Evolutionary conservation across 2,888 invertebrate species (phyloP).

Genomic region (Hyalella azteca): DNA sequence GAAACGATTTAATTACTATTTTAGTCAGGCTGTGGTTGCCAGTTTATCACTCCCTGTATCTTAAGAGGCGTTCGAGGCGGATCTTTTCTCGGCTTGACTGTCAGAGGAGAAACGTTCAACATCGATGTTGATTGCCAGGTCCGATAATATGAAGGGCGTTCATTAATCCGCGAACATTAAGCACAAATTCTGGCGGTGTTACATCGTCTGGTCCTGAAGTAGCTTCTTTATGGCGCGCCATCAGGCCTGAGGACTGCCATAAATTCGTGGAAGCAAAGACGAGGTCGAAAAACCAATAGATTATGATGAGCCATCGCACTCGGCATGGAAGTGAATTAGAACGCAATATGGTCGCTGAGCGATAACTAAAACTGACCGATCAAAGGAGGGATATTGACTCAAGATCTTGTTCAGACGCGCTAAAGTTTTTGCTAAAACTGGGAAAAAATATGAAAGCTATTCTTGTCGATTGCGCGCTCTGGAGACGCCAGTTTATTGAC

Average conservation of each 20-base stretch:
- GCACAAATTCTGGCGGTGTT: neutral
- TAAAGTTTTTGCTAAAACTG: no score
- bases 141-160: conserved; percentile 7
- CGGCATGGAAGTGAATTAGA: no score
- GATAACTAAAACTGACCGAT: no score
- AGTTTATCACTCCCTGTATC: neutral
- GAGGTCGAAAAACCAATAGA: neutral
- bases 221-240: neutral
- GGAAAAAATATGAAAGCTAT: no score
- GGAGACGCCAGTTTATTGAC: no score
- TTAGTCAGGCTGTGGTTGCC: neutral
- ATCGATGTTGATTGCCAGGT: neutral
- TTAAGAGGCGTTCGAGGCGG: neutral
- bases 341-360: no score
- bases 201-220: neutral
- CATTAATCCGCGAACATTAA: neutral
- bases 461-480: no score
- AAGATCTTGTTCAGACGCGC: no score
- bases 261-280: neutral
- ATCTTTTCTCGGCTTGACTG: neutral
- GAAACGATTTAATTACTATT: conserved; percentile 23
- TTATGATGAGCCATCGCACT: neutral
- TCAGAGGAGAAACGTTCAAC: neutral
- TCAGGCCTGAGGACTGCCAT: neutral
- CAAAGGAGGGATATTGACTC: no score